These are phyloP conservation scores for Sitodiplosis mosellana DNA, from an alignment of 1,140 invertebrate genomes.

Conservation along the genomic window DNA sequence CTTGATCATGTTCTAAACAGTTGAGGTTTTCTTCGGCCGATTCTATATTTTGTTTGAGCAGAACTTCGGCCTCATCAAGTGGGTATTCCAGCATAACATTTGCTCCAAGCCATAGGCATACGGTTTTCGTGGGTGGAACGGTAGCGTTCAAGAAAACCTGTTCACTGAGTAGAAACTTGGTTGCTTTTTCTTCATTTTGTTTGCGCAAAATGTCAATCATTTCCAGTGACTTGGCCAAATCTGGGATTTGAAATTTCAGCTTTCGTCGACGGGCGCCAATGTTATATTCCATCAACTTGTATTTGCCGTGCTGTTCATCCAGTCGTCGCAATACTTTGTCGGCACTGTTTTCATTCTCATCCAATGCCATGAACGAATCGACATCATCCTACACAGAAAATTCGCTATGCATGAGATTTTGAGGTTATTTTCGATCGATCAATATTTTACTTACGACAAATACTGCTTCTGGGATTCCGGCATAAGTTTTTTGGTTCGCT, in stretches of 20 bases:
- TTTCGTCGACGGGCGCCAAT: conserved; percentile 64
- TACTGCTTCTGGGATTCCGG: conserved; percentile 60
- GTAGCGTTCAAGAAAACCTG: conserved; percentile 84
- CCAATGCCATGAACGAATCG: conserved; percentile 70
- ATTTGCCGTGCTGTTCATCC: conserved; percentile 86
- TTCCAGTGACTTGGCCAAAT: conserved; percentile 76
- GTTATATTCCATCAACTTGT: conserved; percentile 93
- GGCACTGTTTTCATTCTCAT: conserved; percentile 60
- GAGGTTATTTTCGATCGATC: background rate
- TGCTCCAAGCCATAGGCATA: conserved; percentile 97
- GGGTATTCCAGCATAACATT: conserved; percentile 98
- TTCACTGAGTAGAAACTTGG: conserved; percentile 86
- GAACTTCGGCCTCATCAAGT: conserved; percentile 73
- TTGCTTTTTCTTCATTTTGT: conserved; percentile 67
- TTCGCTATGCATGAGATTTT: background rate
- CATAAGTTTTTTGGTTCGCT: conserved; percentile 48
- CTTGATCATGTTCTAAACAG: conserved; percentile 79
- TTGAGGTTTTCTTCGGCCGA: conserved; percentile 69
- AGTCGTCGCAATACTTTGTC: conserved; percentile 68
- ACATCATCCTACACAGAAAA: conserved; percentile 78
- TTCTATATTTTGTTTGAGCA: conserved; percentile 75
- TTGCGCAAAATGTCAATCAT: conserved; percentile 78
- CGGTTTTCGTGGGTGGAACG: conserved; percentile 78
- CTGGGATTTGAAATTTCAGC: conserved; percentile 79
- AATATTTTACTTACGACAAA: conserved; percentile 63